Conservation (phyloP, 2,113 vertebrate genomes). For the Chamaetylas fuelleborni region DNA sequence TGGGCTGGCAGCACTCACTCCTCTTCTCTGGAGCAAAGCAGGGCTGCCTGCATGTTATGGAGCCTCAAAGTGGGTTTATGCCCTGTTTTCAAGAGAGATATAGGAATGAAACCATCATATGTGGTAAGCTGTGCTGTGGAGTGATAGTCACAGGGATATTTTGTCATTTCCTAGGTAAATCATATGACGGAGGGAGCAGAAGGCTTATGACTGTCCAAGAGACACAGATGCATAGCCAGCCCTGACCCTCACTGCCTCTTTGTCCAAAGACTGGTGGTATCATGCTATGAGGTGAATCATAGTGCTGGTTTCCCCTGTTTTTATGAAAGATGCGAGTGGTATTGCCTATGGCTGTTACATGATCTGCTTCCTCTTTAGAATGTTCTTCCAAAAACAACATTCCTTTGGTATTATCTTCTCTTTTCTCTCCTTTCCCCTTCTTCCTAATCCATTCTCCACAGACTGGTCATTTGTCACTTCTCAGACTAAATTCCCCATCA, state of each 20-base stretch:
- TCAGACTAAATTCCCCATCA: neutral
- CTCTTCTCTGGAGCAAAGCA: neutral
- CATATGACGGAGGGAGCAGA: neutral
- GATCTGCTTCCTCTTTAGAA: slow-evolving; percentile 41
- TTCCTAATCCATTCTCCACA: slow-evolving; percentile 1
- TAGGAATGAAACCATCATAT: neutral
- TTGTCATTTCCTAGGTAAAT: neutral
- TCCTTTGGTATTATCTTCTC: slow-evolving; percentile 32
- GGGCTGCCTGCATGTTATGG: neutral
- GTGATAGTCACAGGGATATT: neutral
- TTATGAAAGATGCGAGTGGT: slow-evolving; percentile 8
- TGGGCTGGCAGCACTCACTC: neutral
- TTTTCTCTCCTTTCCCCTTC: slow-evolving; percentile 6
- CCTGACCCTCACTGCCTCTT: neutral
- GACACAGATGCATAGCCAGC: neutral
- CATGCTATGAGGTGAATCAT: neutral
- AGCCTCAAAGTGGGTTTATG: neutral
- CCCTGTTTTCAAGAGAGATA: neutral
- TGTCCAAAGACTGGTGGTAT: neutral
- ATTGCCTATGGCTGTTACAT: slow-evolving; percentile 29
- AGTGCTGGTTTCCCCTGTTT: neutral
- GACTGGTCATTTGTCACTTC: neutral
- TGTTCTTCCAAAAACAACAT: slow-evolving; percentile 48
- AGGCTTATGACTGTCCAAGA: neutral
- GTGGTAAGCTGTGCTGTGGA: neutral